Conservation (phyloP, 2,888 invertebrate species). For the Lasiommata megera region DNA sequence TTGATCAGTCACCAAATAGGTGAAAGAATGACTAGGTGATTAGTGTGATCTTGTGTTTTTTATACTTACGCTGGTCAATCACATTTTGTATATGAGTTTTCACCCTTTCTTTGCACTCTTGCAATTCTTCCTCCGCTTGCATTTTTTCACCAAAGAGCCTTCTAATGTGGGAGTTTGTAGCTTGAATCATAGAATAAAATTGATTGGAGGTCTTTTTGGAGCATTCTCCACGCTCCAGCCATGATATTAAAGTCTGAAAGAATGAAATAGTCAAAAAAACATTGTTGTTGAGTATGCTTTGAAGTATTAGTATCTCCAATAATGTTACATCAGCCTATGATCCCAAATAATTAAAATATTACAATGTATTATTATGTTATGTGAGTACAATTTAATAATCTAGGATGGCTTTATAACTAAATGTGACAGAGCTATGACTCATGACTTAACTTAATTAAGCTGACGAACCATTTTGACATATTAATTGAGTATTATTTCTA, state of each 20-base stretch:
- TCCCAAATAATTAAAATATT: no score
- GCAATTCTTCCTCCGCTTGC: constrained; percentile 93
- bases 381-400: no score
- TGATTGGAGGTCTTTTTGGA: constrained; percentile 94
- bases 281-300: no score
- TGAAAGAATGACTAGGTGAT: constrained; percentile 6
- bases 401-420: no score
- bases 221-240: constrained; percentile 97
- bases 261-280: no score
- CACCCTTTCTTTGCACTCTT: constrained; percentile 91
- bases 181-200: constrained; percentile 98
- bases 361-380: no score
- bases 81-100: constrained; percentile 92
- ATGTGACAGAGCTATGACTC: no score
- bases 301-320: no score
- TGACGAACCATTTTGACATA: no score
- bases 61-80: constrained; percentile 94
- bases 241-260: constrained; percentile 89
- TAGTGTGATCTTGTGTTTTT: not conserved
- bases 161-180: constrained; percentile 95
- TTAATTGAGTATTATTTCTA: no score
- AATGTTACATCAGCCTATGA: no score
- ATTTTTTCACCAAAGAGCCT: constrained; percentile 92
- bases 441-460: no score
- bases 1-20: constrained; percentile 9